phyloP scores from a whole-genome alignment of 1,140 invertebrate species.

The Chironomus tepperi region DNA sequence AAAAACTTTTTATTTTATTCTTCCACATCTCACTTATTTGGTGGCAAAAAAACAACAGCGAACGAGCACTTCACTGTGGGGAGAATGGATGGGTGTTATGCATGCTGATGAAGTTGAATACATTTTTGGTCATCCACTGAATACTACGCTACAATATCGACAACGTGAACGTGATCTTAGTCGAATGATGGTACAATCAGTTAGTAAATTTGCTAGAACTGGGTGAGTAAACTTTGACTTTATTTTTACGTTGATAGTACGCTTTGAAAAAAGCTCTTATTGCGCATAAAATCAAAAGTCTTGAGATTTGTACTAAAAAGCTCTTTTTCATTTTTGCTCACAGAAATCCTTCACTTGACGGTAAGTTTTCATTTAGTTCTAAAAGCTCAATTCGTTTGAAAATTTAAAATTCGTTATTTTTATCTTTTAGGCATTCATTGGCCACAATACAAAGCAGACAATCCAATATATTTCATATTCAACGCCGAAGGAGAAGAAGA shows the following conservation, averaged over 20 bases:
- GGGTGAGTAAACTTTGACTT: slow-evolving; percentile 56
- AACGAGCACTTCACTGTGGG: slow-evolving; percentile 82
- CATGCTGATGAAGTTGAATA: slow-evolving; percentile 96
- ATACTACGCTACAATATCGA: slow-evolving; percentile 72
- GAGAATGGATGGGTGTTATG: slow-evolving; percentile 95
- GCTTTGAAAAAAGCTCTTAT: too few relatives aligned
- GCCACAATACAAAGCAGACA: slow-evolving; percentile 76
- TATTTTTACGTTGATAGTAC: slow-evolving; percentile 24
- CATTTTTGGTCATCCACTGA: slow-evolving; percentile 87
- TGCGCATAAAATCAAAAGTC: background rate
- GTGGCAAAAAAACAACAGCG: slow-evolving; percentile 51
- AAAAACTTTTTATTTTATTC: too few relatives aligned
- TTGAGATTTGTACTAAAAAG: background rate
- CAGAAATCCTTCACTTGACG: slow-evolving; percentile 12
- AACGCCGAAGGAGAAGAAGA: slow-evolving; percentile 55
- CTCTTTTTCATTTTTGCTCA: background rate
- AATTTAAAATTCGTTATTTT: background rate
- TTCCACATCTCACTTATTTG: too few relatives aligned
- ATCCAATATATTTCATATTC: slow-evolving; percentile 82
- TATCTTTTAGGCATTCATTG: slow-evolving; percentile 59
- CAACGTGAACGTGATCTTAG: slow-evolving; percentile 74
- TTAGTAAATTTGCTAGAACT: slow-evolving; percentile 74
- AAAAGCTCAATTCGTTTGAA: background rate
- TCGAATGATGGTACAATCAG: slow-evolving; percentile 75
- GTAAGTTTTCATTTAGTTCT: background rate